Conservation (phyloP, 2,113 vertebrate genomes). For the Ariopsis seemanni region DNA sequence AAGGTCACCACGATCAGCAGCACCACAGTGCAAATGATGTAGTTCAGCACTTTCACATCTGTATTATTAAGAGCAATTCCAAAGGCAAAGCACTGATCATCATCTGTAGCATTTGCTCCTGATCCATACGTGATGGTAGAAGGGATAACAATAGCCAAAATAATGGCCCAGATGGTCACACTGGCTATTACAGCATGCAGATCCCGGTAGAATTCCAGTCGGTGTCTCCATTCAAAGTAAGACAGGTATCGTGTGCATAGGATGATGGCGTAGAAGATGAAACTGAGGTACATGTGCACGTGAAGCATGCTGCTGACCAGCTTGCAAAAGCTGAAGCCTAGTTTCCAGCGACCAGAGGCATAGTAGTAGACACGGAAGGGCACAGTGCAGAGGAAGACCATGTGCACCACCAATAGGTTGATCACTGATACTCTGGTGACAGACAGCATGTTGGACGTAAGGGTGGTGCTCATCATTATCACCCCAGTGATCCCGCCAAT, state of each 20-base stretch:
- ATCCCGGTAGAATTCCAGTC: constrained; percentile 79
- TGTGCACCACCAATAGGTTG: constrained; percentile 77
- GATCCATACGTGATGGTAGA: constrained; percentile 68
- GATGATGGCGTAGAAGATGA: constrained; percentile 77
- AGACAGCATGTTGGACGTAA: constrained; percentile 78
- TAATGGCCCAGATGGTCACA: constrained; percentile 68
- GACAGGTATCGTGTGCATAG: constrained; percentile 74
- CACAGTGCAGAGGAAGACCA: constrained; percentile 76
- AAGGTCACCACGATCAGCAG: constrained; percentile 59
- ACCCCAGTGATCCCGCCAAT: constrained; percentile 68
- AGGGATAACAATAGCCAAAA: constrained; percentile 66
- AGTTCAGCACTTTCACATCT: constrained; percentile 69
- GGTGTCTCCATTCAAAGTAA: constrained; percentile 75
- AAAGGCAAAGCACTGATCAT: constrained; percentile 71
- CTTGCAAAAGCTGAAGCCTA: constrained; percentile 69
- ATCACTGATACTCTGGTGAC: constrained; percentile 79
- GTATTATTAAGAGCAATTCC: constrained; percentile 62
- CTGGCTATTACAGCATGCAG: constrained; percentile 78
- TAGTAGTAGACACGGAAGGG: constrained; percentile 81
- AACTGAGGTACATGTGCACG: constrained; percentile 80
- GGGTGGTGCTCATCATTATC: constrained; percentile 67
- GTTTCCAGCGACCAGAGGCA: constrained; percentile 60
- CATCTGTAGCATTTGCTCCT: rapidly evolving
- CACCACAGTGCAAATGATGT: constrained; percentile 58
- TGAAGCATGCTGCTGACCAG: constrained; percentile 80